Evolutionary conservation across 2,888 invertebrate species (phyloP), one percentile per base, ranked within the genome.

Genomic region (Eristalis pertinax): DNA sequence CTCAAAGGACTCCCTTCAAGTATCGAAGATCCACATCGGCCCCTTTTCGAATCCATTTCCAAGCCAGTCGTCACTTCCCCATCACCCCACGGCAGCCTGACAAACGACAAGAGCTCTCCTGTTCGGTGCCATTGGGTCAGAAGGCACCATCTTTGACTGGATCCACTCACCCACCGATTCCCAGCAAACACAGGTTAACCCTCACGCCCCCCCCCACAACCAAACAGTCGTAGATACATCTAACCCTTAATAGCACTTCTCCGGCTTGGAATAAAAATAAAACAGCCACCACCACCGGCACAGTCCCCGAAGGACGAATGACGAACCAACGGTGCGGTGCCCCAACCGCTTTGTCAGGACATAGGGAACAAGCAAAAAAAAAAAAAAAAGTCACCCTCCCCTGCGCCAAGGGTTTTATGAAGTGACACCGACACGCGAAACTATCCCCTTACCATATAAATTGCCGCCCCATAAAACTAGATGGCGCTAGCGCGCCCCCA

Each of bases 401-500:
- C 29, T n/a, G 11, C 41, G 22, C 15, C 35, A 22, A n/a, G 19
- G 22, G 32, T 65, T 75, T 75, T 75, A 75, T 75, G 64, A 58
- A 56, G 75, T 75, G 75, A 67, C 62, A 73, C 19, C 56, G 56
- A 26, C 75, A 69, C 15, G 24, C 38, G 38, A 60, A 24, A 10
- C 62, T 19, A 4, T 0, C 82, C 79, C 60, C 64, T 84, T 80
- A 75, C 56, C 87, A 84, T 84, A 73, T 67, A 84, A 87, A 87
- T 75, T 69, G 38, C 76, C 67, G 43, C n/a, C 43, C 43, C 72
- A 83, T 79, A 87, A 83, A 83, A 78, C 82, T 75, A 87, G 86
- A 87, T 83, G 83, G 83, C 79, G 72, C 79, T 79, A 75, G 60
- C 67, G 60, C 67, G 35, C 38, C 68, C 56, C 35, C 43, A 65